Percentiles rank a stretch among this genome's conserved stretches.
Conservation (phyloP, 2,888 invertebrate species). For the Drosophila limbata region DNA sequence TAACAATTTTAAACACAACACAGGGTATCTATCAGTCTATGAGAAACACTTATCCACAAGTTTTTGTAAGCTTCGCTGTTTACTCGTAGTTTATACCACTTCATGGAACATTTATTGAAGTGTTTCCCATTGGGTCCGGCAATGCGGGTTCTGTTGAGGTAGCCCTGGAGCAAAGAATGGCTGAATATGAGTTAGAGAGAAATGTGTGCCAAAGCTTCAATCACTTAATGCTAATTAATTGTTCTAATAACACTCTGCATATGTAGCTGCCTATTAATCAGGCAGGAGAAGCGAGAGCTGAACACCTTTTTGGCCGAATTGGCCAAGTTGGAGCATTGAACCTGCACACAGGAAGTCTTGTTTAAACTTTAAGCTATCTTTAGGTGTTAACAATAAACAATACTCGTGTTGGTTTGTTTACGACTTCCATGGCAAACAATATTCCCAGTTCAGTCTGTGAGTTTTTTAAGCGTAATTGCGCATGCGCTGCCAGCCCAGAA, state of each 20-base stretch:
- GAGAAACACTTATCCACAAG: neutral
- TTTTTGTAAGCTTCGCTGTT: constrained; percentile 39
- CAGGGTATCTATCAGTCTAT: constrained; percentile 2
- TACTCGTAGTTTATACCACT: constrained; percentile 50
- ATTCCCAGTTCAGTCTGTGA: neutral
- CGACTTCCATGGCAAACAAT: constrained; percentile 61
- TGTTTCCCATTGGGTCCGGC: constrained; percentile 15
- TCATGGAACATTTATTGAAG: constrained; percentile 42
- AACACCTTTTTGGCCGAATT: neutral
- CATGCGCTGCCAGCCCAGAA: constrained; percentile 57
- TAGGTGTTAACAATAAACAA: constrained; percentile 80
- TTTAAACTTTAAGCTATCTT: constrained; percentile 50
- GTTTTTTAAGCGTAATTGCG: constrained; percentile 66
- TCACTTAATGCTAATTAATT: constrained; percentile 74
- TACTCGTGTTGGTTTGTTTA: constrained; percentile 65
- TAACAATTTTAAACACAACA: neutral
- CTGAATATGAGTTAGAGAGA: neutral
- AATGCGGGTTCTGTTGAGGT: constrained; percentile 67
- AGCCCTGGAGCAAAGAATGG: constrained; percentile 39
- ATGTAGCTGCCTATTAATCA: constrained; percentile 58
- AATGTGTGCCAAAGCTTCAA: constrained; percentile 62
- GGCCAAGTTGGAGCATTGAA: constrained; percentile 48
- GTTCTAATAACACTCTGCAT: constrained; percentile 55
- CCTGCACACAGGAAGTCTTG: constrained; percentile 53
- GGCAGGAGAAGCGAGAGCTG: neutral